Evolutionary conservation across 2,888 invertebrate species (phyloP).

Genomic region (Reticulitermes lucifugus): DNA sequence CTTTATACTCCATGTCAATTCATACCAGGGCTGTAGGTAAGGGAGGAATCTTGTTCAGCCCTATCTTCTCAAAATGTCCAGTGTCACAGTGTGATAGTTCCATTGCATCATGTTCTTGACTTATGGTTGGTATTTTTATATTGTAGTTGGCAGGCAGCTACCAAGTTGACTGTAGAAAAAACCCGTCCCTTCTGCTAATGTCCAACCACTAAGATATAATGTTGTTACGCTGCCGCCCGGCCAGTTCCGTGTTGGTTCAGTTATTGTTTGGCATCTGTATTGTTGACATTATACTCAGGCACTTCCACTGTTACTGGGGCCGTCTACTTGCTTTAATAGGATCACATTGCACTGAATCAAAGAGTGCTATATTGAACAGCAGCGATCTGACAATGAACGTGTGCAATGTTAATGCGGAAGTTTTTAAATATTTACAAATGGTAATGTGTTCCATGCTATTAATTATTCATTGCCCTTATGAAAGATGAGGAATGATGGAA

Average conservation of each 20-base stretch:
- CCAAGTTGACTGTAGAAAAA: constrained; percentile 45
- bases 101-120: constrained; percentile 48
- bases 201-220: constrained; percentile 42
- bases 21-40: constrained; percentile 53
- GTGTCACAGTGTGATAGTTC: constrained; percentile 49
- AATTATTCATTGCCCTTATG: background rate
- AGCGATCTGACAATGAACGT: background rate
- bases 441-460: constrained; percentile 24
- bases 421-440: constrained; percentile 23
- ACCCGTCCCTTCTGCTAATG: constrained; percentile 52
- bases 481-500: background rate
- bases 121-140: constrained; percentile 54
- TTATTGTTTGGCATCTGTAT: constrained; percentile 42
- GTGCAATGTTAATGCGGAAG: background rate
- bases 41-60: constrained; percentile 39
- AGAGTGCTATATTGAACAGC: background rate
- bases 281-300: constrained; percentile 40
- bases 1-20: constrained; percentile 54
- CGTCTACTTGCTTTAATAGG: background rate
- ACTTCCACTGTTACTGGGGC: constrained; percentile 38
- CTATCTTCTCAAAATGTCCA: constrained; percentile 45
- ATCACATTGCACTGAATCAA: background rate
- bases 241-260: constrained; percentile 42
- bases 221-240: constrained; percentile 43
- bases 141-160: constrained; percentile 50